These are phyloP conservation scores for Dioctria rufipes DNA, from an alignment of 2,888 invertebrate genomes.

Conservation along the genomic window DNA sequence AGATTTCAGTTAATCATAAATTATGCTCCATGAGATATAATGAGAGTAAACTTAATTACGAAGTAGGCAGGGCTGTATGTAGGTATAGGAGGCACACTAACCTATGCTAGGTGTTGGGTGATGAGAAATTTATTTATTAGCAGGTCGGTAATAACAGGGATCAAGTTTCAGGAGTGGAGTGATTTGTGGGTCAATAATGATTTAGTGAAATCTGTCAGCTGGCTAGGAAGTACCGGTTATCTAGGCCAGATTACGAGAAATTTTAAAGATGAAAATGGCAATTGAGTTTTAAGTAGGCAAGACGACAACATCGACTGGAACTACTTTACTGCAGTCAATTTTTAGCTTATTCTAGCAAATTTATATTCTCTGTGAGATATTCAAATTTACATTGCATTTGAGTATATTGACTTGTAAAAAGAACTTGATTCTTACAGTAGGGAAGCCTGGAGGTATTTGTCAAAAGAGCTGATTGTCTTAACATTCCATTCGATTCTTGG, in stretches of 20 bases:
- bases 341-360: too few relatives aligned
- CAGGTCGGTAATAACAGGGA: background rate
- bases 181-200: constrained; percentile 46
- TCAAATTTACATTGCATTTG: too few relatives aligned
- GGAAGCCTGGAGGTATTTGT: too few relatives aligned
- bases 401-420: too few relatives aligned
- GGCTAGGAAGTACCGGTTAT: background rate
- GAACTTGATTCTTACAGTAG: too few relatives aligned
- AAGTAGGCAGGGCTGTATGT: constrained; percentile 2
- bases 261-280: background rate
- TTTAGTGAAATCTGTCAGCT: constrained; percentile 1
- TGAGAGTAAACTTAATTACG: constrained; percentile 58
- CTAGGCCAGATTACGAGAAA: background rate
- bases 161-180: background rate
- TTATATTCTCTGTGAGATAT: too few relatives aligned
- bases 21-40: constrained; percentile 57
- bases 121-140: constrained; percentile 48
- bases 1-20: constrained; percentile 58
- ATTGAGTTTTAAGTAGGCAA: too few relatives aligned
- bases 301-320: too few relatives aligned
- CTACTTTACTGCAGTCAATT: too few relatives aligned
- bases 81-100: constrained; percentile 24
- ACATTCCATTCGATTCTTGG: too few relatives aligned
- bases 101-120: constrained; percentile 32
- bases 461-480: too few relatives aligned